Evolutionary conservation across 2,113 vertebrate genomes (phyloP), one percentile per base, ranked within the genome.

Genomic region (Oryzias melastigma): DNA sequence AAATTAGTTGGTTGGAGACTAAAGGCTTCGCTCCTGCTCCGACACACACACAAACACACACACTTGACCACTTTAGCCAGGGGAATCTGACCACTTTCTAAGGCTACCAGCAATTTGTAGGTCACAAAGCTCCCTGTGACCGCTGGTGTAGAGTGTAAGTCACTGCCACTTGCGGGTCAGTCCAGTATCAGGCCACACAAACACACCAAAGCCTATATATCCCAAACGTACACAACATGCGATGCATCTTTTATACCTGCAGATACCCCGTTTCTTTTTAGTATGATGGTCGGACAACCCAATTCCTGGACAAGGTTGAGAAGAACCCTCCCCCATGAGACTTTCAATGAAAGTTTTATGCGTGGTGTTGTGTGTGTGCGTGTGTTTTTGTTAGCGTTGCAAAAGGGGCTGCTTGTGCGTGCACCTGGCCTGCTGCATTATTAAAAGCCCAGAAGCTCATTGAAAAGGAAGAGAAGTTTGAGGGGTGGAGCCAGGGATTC

Each of bases 371-470:
- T 66, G 55, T 58, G 58, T 71, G 50, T 70, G 46, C 67, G 68
- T 68, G 77, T 73, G 54, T 65, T 69, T 66, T 48, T 68, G 78
- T 84, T 80, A 69, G 63, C 50, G 65, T 73, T 80, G 77, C 67
- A 57, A 74, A 77, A 73, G 79, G 75, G 85, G 77, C 65, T 71
- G 78, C 17, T 61, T 82, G 86, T 85, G 81, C 53, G 40, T 68
- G 87, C 88, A 88, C 87, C 88, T 88, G 83, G 87, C 79, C 77
- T 74, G 13, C 77, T 91, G 86, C 88, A 91, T 91, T 91, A 91
- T 91, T 91, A 71, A 35, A 91, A 85, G 65, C 70, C 67, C 62
- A 52, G 53, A 77, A 68, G 72, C 67, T 77, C 72, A 57, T 25
- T 74, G 78, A 68, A 58, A 70, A 80, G 73, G 49, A 74, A 58